Base-by-base conservation (phyloP, 2,797 vertebrate species). In the Sphenopsis melanotis region DNA sequence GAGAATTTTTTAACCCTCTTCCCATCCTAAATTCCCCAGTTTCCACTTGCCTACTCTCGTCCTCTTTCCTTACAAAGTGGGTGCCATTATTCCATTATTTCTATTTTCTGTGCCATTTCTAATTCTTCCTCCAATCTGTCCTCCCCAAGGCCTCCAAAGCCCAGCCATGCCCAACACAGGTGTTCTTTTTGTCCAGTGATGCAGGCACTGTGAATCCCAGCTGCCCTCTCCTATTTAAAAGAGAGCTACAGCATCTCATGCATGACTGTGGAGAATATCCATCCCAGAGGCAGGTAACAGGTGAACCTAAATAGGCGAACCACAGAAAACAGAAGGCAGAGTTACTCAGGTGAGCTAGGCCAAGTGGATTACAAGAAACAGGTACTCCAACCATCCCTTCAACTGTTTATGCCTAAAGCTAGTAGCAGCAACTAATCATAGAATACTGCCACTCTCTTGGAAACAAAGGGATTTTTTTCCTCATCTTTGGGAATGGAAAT, bases 231-330 rank as follows among this genome's bases (percentile, higher is more conserved):
- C 22, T 57, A 9, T 47, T 65, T 66, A 49, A 50, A 37, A 64
- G 34, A 74, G 21, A 32, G 3, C 8, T 72, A 23, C 0, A 0
- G 4, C 47, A 5, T 50, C n/a, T 78, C 24, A 16, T 29, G 11
- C 29, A 23, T 46, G 12, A 39, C 24, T 23, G 37, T 46, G 39
- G 30, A 68, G 17, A 71, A 53, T 34, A 60, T 12, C 9, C 7
- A 10, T n/a, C 39, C 42, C 36, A 74, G 47, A 66, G n/a, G 22
- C 24, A 74, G 37, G n/a, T n/a, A 49, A 20, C 20, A 70, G 16
- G 34, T 36, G 22, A 53, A 53, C 17, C 21, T 21, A 24, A 64
- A 15, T 4, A 59, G 22, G 3, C 47, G 22, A 78, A 34, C 12
- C 15, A 9, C 2, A 3, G 32, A 32, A 78, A 70, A 79, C 5